Evolutionary conservation across 2,797 vertebrate species (phyloP).

Genomic region (Lutjanus campechanus): DNA sequence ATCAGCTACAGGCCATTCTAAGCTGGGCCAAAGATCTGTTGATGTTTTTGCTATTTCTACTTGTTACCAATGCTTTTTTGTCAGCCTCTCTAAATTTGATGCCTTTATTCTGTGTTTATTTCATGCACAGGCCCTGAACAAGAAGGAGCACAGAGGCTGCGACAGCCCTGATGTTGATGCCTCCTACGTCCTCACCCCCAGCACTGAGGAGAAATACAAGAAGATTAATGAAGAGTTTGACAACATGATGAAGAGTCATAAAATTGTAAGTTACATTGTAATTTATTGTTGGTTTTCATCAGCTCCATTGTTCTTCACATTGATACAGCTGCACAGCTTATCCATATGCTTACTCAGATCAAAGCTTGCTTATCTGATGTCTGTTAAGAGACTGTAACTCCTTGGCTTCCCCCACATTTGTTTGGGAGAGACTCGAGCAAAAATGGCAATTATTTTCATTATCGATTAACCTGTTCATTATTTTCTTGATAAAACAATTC

Average conservation of each 20-base stretch:
- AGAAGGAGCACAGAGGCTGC: slow-evolving; percentile 97
- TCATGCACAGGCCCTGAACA: slow-evolving; percentile 94
- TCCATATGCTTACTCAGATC: background rate
- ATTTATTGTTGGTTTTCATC: background rate
- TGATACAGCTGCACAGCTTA: background rate
- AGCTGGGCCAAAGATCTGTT: background rate
- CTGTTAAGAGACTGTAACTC: background rate
- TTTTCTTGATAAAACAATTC: no score
- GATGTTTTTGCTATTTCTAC: slow-evolving; percentile 82
- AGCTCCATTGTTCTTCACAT: background rate
- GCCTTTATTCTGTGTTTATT: slow-evolving; percentile 58
- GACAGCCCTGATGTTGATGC: slow-evolving; percentile 95
- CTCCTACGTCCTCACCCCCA: slow-evolving; percentile 94
- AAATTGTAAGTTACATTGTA: slow-evolving; percentile 86
- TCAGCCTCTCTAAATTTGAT: slow-evolving; percentile 62
- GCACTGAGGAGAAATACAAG: slow-evolving; percentile 98
- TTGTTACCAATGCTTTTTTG: slow-evolving; percentile 84
- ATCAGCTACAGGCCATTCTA: background rate
- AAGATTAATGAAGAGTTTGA: slow-evolving; percentile 99
- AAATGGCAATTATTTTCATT: background rate
- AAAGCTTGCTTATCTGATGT: background rate
- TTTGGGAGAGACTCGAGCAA: background rate
- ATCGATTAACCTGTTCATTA: no score
- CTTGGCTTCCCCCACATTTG: background rate
- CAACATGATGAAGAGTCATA: slow-evolving; percentile 99